phyloP scores from a whole-genome alignment of 2,113 vertebrate species.

The Zosterops japonicus region DNA sequence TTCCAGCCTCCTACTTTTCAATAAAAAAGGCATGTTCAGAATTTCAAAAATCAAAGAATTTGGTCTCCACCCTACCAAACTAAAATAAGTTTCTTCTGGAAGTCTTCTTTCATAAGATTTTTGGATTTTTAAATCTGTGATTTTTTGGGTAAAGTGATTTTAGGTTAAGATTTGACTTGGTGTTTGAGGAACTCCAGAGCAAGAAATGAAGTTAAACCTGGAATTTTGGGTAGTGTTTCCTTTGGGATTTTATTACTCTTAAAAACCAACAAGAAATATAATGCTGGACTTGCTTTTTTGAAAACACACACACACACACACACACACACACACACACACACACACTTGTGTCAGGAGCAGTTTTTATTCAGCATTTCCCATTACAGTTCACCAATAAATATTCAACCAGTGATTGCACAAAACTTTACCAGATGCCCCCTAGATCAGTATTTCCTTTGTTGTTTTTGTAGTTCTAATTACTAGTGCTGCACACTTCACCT shows the following conservation, averaged over 20 bases:
- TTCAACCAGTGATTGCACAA: neutral
- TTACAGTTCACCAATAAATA: neutral
- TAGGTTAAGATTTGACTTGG: neutral
- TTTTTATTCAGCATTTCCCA: neutral
- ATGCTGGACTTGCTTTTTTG: neutral
- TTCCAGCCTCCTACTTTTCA: neutral
- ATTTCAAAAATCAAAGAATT: neutral
- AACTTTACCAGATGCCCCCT: neutral
- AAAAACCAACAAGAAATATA: neutral
- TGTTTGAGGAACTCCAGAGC: neutral
- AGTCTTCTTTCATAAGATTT: neutral
- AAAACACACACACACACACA: rapidly evolving
- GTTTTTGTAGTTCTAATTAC: neutral
- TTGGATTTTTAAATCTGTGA: neutral
- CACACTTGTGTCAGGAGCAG: neutral
- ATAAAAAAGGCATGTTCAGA: neutral
- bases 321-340: rapidly evolving
- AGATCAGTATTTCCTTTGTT: neutral
- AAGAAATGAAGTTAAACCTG: neutral
- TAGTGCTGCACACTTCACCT: neutral
- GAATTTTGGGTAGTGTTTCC: neutral
- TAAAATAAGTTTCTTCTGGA: neutral
- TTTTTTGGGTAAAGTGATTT: neutral
- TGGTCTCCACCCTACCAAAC: rapidly evolving
- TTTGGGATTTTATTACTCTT: neutral